Base-by-base conservation (phyloP, 2,113 vertebrate genomes). In the Phoenicopterus ruber region DNA sequence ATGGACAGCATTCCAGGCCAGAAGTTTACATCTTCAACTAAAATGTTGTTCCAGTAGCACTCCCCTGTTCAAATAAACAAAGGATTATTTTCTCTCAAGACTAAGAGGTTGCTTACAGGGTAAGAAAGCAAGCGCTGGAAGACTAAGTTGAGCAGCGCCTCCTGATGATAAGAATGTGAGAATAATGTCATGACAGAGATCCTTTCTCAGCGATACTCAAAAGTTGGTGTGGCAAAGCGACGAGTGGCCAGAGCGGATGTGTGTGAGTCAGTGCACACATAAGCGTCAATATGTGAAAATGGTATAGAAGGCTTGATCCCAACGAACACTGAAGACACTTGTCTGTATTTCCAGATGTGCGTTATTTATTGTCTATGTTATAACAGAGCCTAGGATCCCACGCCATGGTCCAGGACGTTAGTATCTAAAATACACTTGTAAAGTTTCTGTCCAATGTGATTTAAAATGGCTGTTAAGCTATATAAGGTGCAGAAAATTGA, bases 401-500 rank as follows among this genome's bases (percentile, higher is more conserved):
- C 2, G 5, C 25, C 34, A 31, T 34, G 19, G 21, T 57, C 47
- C 42, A 65, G 26, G 46, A 86, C 63, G 32, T 74, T 74, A 67
- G 31, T 47, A 5, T 86, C 47, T 59, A 63, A 81, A 91, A 95
- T 22, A 74, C 4, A 46, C 31, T 81, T 49, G 31, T 38, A 66
- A 78, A 66, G 6, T 84, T 95, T 94, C 66, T 65, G 47, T 38
- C 5, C 63, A 86, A 67, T 86, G 52, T 94, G 88, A 95, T 86
- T 96, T 96, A 50, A 97, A 96, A 96, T 93, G 86, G 36, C 62
- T 92, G 49, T 85, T 90, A 94, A 91, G 54, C 44, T 54, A 86
- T 82, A 90, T 66, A 76, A 13, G n/a, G 54, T 54, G 73, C 46
- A 95, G 91, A 96, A 98, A 98, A 97, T 92, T 85, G 38, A 62